phyloP scores from a whole-genome alignment of 2,797 vertebrate genomes.

The Lycodopsis pacificus region DNA sequence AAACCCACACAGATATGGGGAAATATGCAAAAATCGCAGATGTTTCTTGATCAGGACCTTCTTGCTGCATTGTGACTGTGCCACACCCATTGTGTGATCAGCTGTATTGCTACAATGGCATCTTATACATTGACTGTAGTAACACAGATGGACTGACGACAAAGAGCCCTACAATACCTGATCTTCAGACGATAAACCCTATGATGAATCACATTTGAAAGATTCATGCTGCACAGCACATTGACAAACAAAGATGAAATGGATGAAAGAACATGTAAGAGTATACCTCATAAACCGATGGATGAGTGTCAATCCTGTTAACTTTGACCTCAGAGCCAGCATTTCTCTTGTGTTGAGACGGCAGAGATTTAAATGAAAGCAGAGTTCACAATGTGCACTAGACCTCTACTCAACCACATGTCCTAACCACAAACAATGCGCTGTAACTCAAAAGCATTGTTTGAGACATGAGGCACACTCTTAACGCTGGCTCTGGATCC shows the following conservation, averaged over 20 bases:
- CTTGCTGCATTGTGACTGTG: background rate
- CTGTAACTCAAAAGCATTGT: constrained; percentile 69
- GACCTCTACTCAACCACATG: constrained; percentile 56
- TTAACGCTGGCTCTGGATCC: constrained; percentile 51
- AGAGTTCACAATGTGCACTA: constrained; percentile 48
- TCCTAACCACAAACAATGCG: constrained; percentile 67
- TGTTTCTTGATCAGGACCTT: background rate
- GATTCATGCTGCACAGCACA: background rate
- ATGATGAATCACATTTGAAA: background rate
- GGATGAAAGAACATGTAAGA: background rate
- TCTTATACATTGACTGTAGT: background rate
- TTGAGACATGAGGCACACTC: constrained; percentile 72
- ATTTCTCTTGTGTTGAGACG: constrained; percentile 10
- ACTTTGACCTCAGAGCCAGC: constrained; percentile 32
- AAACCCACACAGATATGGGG: background rate
- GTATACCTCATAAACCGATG: background rate
- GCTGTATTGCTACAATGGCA: background rate
- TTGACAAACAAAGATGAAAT: background rate
- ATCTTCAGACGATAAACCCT: background rate
- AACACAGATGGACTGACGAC: background rate
- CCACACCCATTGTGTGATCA: background rate
- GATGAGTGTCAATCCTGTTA: constrained; percentile 8
- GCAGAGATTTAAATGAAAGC: constrained; percentile 41
- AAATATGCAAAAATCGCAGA: background rate
- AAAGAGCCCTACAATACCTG: background rate